Conservation (phyloP, 2,888 invertebrate genomes). For the Nomada lathburiana region DNA sequence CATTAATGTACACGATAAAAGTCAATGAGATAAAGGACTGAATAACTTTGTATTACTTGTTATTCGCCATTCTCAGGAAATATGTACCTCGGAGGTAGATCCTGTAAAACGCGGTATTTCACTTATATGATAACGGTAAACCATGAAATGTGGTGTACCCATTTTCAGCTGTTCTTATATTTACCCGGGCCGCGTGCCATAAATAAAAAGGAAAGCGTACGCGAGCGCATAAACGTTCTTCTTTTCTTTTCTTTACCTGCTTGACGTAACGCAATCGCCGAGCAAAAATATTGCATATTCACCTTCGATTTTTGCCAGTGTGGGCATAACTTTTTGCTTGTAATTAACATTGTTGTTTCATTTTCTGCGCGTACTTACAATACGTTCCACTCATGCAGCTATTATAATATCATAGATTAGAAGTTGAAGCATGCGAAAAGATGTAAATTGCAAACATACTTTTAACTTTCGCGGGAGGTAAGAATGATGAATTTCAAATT, state of each 20-base stretch:
- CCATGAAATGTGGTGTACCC: constrained; percentile 14
- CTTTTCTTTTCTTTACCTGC: neutral
- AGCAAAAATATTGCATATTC: neutral
- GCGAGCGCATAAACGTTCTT: neutral
- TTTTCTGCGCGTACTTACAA: neutral
- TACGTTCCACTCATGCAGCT: neutral
- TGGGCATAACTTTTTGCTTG: too few relatives aligned
- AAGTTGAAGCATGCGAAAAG: too few relatives aligned
- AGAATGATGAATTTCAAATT: too few relatives aligned
- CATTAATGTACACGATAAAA: neutral
- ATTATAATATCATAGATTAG: too few relatives aligned
- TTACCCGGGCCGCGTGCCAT: neutral
- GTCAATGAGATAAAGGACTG: neutral
- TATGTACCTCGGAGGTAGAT: neutral
- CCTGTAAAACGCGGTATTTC: constrained; percentile 25
- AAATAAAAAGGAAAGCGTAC: constrained; percentile 21
- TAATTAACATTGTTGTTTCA: too few relatives aligned
- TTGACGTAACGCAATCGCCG: neutral
- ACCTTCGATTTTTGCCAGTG: neutral
- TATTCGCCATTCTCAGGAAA: constrained; percentile 1
- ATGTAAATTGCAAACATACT: too few relatives aligned
- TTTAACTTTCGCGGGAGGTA: too few relatives aligned
- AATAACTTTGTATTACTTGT: neutral
- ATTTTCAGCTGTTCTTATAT: constrained; percentile 1
- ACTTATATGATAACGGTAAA: constrained; percentile 1